These are phyloP conservation scores for Steinernema carpocapsae DNA, from an alignment of 2,888 invertebrate genomes.

Conservation along the genomic window DNA sequence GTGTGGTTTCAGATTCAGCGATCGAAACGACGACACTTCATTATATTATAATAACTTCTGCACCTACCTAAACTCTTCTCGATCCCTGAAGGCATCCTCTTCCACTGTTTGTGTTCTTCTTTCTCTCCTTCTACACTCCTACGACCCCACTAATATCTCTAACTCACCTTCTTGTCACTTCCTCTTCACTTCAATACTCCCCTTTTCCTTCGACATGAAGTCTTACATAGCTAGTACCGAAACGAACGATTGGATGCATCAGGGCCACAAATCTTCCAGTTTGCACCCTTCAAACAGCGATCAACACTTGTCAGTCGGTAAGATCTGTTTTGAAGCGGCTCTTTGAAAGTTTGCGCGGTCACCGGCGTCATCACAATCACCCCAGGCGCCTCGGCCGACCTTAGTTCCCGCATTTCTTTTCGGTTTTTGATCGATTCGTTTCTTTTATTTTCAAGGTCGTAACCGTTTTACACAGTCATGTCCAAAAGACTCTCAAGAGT, in stretches of 20 bases:
- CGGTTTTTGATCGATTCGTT: constrained; percentile 29
- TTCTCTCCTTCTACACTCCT: not conserved
- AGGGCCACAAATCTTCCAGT: constrained; percentile 33
- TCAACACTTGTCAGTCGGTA: constrained; percentile 26
- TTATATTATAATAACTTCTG: constrained; percentile 24
- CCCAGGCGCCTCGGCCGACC: not conserved
- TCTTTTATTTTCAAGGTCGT: not conserved
- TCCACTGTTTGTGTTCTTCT: constrained; percentile 20
- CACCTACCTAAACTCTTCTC: constrained; percentile 6
- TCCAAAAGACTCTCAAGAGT: too few relatives aligned
- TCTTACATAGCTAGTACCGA: constrained; percentile 10
- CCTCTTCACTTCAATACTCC: not conserved
- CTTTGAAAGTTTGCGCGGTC: not conserved
- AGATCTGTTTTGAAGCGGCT: not conserved
- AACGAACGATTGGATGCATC: constrained; percentile 33
- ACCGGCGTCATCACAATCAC: not conserved
- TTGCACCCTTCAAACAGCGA: constrained; percentile 30
- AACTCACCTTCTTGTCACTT: too few relatives aligned
- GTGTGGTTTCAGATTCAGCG: constrained; percentile 30
- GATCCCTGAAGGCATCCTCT: constrained; percentile 17
- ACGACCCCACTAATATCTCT: not conserved
- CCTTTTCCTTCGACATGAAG: constrained; percentile 6
- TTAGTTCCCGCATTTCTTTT: constrained; percentile 7
- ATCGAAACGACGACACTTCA: constrained; percentile 33
- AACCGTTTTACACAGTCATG: not conserved